Evolutionary conservation across 2,113 vertebrate genomes (phyloP).

Genomic region (Trichomycterus rosablanca): DNA sequence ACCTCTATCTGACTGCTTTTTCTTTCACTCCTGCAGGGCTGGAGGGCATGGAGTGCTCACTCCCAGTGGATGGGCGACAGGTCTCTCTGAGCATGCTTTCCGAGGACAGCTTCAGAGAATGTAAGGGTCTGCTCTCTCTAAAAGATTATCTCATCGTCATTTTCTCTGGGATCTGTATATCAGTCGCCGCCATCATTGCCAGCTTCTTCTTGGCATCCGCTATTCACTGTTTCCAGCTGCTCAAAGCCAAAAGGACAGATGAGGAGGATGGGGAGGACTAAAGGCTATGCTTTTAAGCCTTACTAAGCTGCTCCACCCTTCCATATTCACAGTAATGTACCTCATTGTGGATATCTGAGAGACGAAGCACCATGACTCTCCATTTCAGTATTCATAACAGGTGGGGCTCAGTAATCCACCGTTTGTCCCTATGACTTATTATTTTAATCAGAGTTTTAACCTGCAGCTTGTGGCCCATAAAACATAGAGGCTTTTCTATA

Average conservation of each 20-base stretch:
- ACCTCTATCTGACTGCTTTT: background rate
- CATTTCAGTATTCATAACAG: conserved; percentile 25
- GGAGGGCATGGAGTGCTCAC: conserved; percentile 79
- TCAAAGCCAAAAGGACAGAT: conserved; percentile 74
- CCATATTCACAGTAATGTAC: conserved; percentile 8
- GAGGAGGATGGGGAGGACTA: conserved; percentile 81
- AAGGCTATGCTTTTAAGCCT: conserved; percentile 4
- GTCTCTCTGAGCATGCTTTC: conserved; percentile 79
- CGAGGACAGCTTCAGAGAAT: conserved; percentile 85
- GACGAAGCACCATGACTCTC: conserved; percentile 10
- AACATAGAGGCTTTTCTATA: too few relatives aligned
- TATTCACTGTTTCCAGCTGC: conserved; percentile 87
- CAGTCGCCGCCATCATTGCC: conserved; percentile 81
- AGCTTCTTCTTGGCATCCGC: conserved; percentile 89
- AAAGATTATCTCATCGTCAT: conserved; percentile 88
- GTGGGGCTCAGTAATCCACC: conserved; percentile 9
- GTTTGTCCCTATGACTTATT: conserved; percentile 1
- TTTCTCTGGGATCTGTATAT: conserved; percentile 87
- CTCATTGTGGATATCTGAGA: background rate
- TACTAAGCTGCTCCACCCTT: background rate
- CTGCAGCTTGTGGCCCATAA: too few relatives aligned
- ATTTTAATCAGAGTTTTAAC: too few relatives aligned
- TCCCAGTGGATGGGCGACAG: conserved; percentile 73
- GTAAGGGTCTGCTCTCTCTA: conserved; percentile 76
- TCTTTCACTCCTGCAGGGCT: conserved; percentile 68